A percentile compares a stretch with the other conserved stretches of the same genome.
phyloP scores from a whole-genome alignment of 2,888 invertebrate genomes.

The Leptarthrus brevirostris region DNA sequence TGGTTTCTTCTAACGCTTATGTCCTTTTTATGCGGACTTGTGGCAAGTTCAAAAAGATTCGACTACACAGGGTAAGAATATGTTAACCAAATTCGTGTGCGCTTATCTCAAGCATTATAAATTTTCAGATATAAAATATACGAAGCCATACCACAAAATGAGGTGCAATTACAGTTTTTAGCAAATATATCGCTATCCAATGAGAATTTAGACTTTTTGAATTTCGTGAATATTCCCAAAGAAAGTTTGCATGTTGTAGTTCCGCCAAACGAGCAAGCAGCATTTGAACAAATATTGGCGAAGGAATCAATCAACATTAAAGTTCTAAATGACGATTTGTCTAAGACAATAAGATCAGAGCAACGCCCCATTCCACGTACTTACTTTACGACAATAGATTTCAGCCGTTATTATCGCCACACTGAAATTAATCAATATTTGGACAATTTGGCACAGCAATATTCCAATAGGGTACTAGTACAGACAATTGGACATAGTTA shows the following conservation, averaged over 20 bases:
- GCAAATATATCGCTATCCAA: not conserved
- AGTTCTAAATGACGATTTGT: conserved; percentile 60
- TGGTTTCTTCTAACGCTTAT: no score
- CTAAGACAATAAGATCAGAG: conserved; percentile 56
- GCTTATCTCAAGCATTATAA: no score
- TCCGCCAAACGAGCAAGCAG: conserved; percentile 59
- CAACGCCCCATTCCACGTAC: not conserved
- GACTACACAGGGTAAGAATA: no score
- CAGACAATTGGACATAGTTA: conserved; percentile 71
- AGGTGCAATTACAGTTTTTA: not conserved
- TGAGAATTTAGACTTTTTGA: conserved; percentile 61
- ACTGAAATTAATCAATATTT: conserved; percentile 69
- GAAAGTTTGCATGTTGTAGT: conserved; percentile 62
- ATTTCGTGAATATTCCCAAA: conserved; percentile 58
- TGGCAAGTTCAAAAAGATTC: no score
- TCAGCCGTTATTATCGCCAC: conserved; percentile 58
- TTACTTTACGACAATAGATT: not conserved
- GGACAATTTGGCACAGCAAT: conserved; percentile 66
- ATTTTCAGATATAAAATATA: conserved; percentile 28
- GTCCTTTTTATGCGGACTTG: no score
- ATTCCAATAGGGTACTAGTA: conserved; percentile 70
- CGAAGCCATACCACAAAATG: conserved; percentile 4
- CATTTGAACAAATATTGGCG: conserved; percentile 58
- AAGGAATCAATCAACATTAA: conserved; percentile 57
- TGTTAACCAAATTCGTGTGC: no score